phyloP scores from a whole-genome alignment of 64 coral and sea anemone genomes.

The Pachyseris speciosa region DNA sequence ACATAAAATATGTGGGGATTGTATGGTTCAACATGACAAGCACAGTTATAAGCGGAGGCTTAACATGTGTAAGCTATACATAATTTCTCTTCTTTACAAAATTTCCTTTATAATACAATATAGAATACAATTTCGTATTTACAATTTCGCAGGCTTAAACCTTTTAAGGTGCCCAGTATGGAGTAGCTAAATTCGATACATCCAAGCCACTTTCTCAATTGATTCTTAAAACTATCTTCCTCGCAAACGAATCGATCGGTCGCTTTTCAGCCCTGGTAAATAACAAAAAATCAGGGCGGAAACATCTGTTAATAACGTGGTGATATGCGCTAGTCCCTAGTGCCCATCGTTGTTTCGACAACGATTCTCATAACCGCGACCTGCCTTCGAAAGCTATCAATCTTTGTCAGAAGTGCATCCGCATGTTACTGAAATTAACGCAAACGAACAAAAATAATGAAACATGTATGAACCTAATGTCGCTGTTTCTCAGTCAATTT shows the following conservation, averaged over 20 bases:
- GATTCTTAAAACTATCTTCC: not conserved
- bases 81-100: not conserved
- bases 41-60: not conserved
- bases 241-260: not conserved
- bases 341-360: not conserved
- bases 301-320: conserved; percentile 12
- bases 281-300: not conserved
- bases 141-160: too few relatives aligned
- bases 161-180: too few relatives aligned
- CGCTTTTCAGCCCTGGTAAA: not conserved
- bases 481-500: not conserved
- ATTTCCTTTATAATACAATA: not conserved
- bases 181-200: not conserved
- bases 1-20: not conserved
- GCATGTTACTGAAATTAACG: not conserved
- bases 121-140: conserved; percentile 10
- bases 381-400: not conserved
- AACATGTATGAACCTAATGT: not conserved
- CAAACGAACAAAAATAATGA: not conserved
- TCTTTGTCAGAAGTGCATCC: not conserved
- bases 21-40: not conserved
- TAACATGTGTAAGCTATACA: not conserved
- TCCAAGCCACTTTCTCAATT: not conserved
- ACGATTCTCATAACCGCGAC: not conserved
- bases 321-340: not conserved